Percentiles rank a stretch among this genome's conserved stretches.
Evolutionary conservation across 2,888 invertebrate species (phyloP).

Genomic region (Adineta ricciae): DNA sequence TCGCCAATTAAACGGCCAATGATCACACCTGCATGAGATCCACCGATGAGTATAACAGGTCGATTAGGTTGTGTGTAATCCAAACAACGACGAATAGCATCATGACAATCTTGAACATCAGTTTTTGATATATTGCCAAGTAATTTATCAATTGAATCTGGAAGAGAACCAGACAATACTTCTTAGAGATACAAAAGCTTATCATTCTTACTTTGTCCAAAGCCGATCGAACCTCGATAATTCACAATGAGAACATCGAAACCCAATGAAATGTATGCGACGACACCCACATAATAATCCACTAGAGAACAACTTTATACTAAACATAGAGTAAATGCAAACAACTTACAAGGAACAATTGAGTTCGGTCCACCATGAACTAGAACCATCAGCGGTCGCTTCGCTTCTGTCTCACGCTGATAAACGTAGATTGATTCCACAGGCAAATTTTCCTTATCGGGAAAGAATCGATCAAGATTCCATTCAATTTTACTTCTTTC

Average conservation of each 20-base stretch:
- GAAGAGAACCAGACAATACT: background rate
- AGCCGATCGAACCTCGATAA: conserved; percentile 31
- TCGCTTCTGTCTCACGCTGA: background rate
- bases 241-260: conserved; percentile 30
- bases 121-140: conserved; percentile 29
- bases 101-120: conserved; percentile 33
- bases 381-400: background rate
- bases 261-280: conserved; percentile 18
- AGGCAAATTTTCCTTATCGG: background rate
- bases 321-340: background rate
- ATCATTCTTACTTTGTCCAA: background rate
- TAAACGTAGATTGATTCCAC: conserved; percentile 3
- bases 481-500: background rate
- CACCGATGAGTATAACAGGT: conserved; percentile 27
- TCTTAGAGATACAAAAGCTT: background rate
- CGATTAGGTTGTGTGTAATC: background rate
- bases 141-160: conserved; percentile 27
- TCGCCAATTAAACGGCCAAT: conserved; percentile 28
- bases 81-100: background rate
- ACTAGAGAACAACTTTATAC: background rate
- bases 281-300: conserved; percentile 25
- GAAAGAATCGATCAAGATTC: conserved; percentile 12
- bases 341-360: background rate
- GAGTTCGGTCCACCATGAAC: conserved; percentile 5
- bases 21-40: conserved; percentile 32